Conservation (phyloP, 2,113 vertebrate genomes). For the Actenoides lindsayi region DNA sequence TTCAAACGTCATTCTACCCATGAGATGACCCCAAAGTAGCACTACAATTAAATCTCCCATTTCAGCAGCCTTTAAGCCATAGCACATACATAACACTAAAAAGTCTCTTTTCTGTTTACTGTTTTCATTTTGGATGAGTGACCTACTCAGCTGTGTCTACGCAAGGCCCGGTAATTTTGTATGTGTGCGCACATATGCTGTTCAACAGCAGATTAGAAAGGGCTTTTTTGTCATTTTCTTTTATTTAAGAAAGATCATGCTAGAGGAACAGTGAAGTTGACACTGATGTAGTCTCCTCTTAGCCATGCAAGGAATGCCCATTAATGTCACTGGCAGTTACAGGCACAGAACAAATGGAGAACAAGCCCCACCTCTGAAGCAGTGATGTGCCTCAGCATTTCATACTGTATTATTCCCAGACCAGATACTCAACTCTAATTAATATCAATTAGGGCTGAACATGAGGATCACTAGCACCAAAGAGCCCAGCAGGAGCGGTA, state of each 20-base stretch:
- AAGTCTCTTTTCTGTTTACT: background rate
- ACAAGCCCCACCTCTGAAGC: conserved; percentile 25
- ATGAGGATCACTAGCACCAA: background rate
- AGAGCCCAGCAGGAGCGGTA: background rate
- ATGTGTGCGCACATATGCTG: background rate
- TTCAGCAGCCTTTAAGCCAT: background rate
- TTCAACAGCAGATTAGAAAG: background rate
- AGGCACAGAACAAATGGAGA: conserved; percentile 61
- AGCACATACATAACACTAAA: background rate
- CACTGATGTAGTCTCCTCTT: conserved; percentile 12
- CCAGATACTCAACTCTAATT: background rate
- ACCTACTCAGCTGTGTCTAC: background rate
- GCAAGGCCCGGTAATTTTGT: background rate
- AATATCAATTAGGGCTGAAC: background rate
- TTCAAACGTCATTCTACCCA: background rate
- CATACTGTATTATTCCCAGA: background rate
- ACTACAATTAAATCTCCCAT: background rate
- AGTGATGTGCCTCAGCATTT: background rate
- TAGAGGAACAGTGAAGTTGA: background rate
- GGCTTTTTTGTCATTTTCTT: background rate
- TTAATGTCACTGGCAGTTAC: conserved; percentile 60
- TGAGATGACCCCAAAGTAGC: background rate
- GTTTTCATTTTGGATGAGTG: background rate
- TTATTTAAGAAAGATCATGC: background rate
- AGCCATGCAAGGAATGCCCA: conserved; percentile 54